A percentile compares a stretch with the other conserved stretches of the same genome.
Conservation (phyloP, 2,888 invertebrate genomes). For the Drosophila quinaria region DNA sequence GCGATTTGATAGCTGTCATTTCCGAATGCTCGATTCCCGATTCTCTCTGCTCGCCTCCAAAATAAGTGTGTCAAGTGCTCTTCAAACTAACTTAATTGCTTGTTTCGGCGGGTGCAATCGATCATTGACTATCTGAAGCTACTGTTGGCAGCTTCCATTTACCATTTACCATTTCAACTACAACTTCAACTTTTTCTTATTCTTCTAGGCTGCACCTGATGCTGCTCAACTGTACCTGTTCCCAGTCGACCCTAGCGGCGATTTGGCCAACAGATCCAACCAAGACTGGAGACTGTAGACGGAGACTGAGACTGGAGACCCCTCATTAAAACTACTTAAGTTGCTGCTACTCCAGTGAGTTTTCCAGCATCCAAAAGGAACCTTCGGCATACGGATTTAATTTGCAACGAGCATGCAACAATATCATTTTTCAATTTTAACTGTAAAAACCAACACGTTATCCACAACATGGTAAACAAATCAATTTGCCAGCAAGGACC, state of each 20-base stretch:
- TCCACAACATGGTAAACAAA: slow-evolving; percentile 72
- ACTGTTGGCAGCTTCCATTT: slow-evolving; percentile 39
- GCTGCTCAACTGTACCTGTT: slow-evolving; percentile 53
- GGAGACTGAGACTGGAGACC: slow-evolving; percentile 46
- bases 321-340: slow-evolving; percentile 75
- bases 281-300: slow-evolving; percentile 12
- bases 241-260: slow-evolving; percentile 53
- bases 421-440: slow-evolving; percentile 80
- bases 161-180: background rate
- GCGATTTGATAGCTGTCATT: slow-evolving; percentile 43
- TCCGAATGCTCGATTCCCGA: slow-evolving; percentile 34
- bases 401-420: slow-evolving; percentile 80
- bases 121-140: slow-evolving; percentile 52
- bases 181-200: background rate
- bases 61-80: slow-evolving; percentile 65
- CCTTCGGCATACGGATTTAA: slow-evolving; percentile 58
- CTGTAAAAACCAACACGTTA: slow-evolving; percentile 81
- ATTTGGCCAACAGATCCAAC: slow-evolving; percentile 27
- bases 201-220: slow-evolving; percentile 40
- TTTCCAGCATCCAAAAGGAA: slow-evolving; percentile 18
- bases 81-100: slow-evolving; percentile 55
- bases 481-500: slow-evolving; percentile 70
- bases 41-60: slow-evolving; percentile 27
- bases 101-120: slow-evolving; percentile 68
- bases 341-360: slow-evolving; percentile 53